A percentile compares a stretch with the other conserved stretches of the same genome.
Conservation (phyloP, 1,140 invertebrate species). For the Tetragonula clypearis region DNA sequence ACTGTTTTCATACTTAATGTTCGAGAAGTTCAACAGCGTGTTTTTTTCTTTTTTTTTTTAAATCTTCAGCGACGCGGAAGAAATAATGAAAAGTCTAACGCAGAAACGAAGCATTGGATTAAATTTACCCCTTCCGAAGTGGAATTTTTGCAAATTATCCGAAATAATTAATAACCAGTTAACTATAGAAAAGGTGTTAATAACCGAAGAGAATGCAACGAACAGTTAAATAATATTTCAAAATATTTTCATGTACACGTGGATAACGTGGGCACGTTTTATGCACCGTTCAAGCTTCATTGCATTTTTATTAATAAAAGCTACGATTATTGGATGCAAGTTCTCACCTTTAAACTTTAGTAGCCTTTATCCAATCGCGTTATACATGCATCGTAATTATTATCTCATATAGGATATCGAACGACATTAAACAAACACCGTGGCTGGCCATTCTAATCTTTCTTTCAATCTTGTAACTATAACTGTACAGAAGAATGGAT, state of each 20-base stretch:
- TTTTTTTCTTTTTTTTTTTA: not conserved
- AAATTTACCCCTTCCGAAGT: not conserved
- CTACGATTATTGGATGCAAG: not conserved
- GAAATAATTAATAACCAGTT: no score
- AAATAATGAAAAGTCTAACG: not conserved
- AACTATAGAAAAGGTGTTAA: no score
- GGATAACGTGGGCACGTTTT: not conserved
- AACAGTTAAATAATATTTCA: not conserved
- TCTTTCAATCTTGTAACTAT: not conserved
- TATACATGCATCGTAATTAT: not conserved
- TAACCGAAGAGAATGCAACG: accelerated
- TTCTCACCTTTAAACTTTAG: constrained; percentile 27
- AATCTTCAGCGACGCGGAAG: not conserved
- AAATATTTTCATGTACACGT: no score
- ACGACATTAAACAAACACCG: not conserved
- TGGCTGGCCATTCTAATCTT: not conserved
- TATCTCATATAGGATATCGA: not conserved
- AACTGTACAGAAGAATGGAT: not conserved
- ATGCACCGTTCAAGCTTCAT: no score
- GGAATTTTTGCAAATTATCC: not conserved
- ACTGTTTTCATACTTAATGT: not conserved
- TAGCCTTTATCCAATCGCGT: not conserved
- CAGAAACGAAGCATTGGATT: accelerated
- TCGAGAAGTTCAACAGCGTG: not conserved
- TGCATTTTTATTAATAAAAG: constrained; percentile 17